Evolutionary conservation across 30 jellyfish, hydroid and myxozoan species (phyloP).

Genomic region (Phacellophora camtschatica): DNA sequence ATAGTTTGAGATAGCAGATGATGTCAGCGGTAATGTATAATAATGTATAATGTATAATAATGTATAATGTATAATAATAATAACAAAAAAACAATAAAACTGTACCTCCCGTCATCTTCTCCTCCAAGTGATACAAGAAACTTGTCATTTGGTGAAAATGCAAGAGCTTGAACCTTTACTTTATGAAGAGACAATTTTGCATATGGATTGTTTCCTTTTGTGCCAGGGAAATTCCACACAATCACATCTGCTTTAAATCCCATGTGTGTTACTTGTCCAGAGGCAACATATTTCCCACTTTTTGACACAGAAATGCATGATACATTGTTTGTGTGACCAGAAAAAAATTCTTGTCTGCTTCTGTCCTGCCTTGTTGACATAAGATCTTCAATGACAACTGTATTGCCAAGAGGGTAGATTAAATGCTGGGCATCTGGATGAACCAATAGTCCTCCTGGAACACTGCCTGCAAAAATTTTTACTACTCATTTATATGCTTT

Average conservation of each 20-base stretch:
- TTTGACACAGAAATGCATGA: constrained; percentile 92
- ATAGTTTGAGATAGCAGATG: too few species aligned
- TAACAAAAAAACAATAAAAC: too few species aligned
- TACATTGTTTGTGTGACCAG: constrained; percentile 95
- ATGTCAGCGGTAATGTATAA: too few species aligned
- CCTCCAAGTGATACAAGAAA: constrained; percentile 94
- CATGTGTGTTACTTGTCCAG: constrained; percentile 97
- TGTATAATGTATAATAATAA: too few species aligned
- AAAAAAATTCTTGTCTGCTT: constrained; percentile 75
- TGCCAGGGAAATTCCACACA: constrained; percentile 85
- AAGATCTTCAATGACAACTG: constrained; percentile 82
- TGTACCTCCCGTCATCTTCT: constrained; percentile 98
- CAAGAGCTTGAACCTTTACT: constrained; percentile 94
- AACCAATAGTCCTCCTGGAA: constrained; percentile 88
- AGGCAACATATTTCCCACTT: constrained; percentile 83
- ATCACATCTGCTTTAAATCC: constrained; percentile 97
- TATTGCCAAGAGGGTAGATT: constrained; percentile 92
- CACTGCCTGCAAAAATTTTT: constrained; percentile 79
- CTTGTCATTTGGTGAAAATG: constrained; percentile 90
- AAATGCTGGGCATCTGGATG: constrained; percentile 88
- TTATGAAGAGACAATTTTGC: constrained; percentile 76
- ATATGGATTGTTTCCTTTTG: constrained; percentile 21
- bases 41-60: too few species aligned
- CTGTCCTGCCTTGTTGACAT: constrained; percentile 42
- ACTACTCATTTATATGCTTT: too few species aligned